Base-by-base conservation (phyloP, 2,797 vertebrate species). In the Eutrigla gurnardus region DNA sequence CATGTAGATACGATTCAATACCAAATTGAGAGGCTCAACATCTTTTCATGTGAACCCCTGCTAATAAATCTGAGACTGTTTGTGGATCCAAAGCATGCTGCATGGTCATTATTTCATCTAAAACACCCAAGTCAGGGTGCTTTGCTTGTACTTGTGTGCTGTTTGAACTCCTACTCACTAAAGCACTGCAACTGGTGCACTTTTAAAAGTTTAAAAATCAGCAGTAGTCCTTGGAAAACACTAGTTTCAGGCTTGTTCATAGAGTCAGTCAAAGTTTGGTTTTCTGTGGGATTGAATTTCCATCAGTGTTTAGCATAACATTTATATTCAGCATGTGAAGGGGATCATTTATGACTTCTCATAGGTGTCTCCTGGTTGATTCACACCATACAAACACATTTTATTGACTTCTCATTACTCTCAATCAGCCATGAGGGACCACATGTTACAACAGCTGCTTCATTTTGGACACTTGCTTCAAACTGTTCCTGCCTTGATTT, bases 101-200 rank as follows among this genome's bases (percentile, higher is more conserved):
- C 57, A 53, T 2, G 65, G 73, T 46, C 79, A 77, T 76, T 40
- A 77, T 65, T 72, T 72, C 61, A 37, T 49, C 59, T 14, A 64
- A 54, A 65, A 68, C 46, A 25, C 9, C 42, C 25, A 25, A 35
- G 53, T 70, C 59, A 52, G n/a, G 60, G 35, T 43, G 15, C 49
- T 10, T 42, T 53, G n/a, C n/a, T 43, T 61, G 43, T 57, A 47
- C 45, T 67, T 45, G 32, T 67, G 40, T 77, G 71, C 60, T 50
- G 63, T 81, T 86, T 84, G 64, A 81, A 80, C 80, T 83, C 76
- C 77, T 65, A 69, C 86, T 82, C 76, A 66, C 57, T 55, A 49
- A 84, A 82, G 74, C 77, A 75, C 32, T 85, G 89, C 82, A 89
- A 79, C 68, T 63, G 83, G 77, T 68, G 71, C 82, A 83, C 52